Base-by-base conservation (phyloP, 2,888 invertebrate genomes). In the Eurytoma adleriae region DNA sequence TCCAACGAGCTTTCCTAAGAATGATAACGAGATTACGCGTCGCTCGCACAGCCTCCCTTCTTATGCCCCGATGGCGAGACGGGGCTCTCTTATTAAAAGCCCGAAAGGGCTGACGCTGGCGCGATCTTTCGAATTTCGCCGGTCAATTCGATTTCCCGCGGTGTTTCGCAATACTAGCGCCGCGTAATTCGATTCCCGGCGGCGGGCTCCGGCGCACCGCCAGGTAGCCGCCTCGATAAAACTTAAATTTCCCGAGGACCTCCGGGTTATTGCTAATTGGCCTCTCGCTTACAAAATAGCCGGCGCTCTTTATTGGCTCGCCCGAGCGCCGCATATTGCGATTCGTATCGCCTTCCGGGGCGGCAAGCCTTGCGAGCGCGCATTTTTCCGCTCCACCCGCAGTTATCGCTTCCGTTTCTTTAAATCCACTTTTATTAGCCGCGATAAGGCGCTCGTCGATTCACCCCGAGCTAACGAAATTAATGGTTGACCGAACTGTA, bases 1-100 rank as follows among this genome's bases (percentile, higher is more conserved):
- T 54, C 56, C 10, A 16, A 62, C 10, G 30, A 54, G 52, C 62
- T 72, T 30, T 27, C 7, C 72, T 30, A 52, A 62, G 27, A 62
- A 61, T 72, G 61, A 27, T 62, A 62, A 72, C 30, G 72, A 72
- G 72, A 72, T 50, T 52, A 4, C 40, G 40, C 18, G 10, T 4
- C 56, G n/a, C 5, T 18, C 12, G 20, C 14, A 14, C 27, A 13
- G 13, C 20, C 59, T 7, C 59, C n/a, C 30, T 13, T 62, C 27
- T 30, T 62, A 30, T 30, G n/a, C 5, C 0, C 27, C 2, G 59
- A 14, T 12, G 4, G 13, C 14, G 13, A 2, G 3, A 10, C 14
- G 27, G 20, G 5, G 0, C 24, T 2, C 24, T 24, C 12, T 61
- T 61, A 54, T 54, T 54, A 54, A 61, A 61, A 61, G 59, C 14